Conservation (phyloP, 2,113 vertebrate genomes). For the Triplophysa rosa region DNA sequence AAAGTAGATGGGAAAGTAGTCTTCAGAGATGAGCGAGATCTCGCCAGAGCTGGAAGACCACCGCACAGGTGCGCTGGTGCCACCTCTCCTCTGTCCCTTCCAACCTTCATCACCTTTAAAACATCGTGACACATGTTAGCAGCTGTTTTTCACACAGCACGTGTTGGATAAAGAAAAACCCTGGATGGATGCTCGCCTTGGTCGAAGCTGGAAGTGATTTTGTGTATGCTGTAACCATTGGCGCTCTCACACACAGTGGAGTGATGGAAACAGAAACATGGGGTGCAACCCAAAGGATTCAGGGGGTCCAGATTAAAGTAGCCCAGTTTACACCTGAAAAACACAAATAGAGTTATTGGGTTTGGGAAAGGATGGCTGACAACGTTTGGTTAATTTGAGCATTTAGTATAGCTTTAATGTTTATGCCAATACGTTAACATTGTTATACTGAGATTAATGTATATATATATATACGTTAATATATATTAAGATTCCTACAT, state of each 20-base stretch:
- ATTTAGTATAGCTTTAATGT: no score
- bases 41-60: slow-evolving; percentile 83
- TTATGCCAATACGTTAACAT: no score
- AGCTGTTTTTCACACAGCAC: neutral
- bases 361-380: neutral
- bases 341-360: slow-evolving; percentile 13
- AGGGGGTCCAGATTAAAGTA: slow-evolving; percentile 88
- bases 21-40: slow-evolving; percentile 86
- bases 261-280: slow-evolving; percentile 96
- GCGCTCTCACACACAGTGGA: slow-evolving; percentile 91
- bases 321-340: slow-evolving; percentile 90
- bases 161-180: neutral
- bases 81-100: slow-evolving; percentile 85
- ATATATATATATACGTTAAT: no score
- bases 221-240: slow-evolving; percentile 78
- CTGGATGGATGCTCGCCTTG: slow-evolving; percentile 67
- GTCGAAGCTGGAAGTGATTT: slow-evolving; percentile 80
- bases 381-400: no score
- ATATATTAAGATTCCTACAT: no score
- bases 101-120: slow-evolving; percentile 83
- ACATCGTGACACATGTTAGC: slow-evolving; percentile 36
- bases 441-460: no score
- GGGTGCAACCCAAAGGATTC: slow-evolving; percentile 87
- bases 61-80: slow-evolving; percentile 76
- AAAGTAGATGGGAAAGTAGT: slow-evolving; percentile 94